Evolutionary conservation across 2,797 vertebrate genomes (phyloP), one percentile per base, ranked within the genome.

Genomic region (Carapus acus): DNA sequence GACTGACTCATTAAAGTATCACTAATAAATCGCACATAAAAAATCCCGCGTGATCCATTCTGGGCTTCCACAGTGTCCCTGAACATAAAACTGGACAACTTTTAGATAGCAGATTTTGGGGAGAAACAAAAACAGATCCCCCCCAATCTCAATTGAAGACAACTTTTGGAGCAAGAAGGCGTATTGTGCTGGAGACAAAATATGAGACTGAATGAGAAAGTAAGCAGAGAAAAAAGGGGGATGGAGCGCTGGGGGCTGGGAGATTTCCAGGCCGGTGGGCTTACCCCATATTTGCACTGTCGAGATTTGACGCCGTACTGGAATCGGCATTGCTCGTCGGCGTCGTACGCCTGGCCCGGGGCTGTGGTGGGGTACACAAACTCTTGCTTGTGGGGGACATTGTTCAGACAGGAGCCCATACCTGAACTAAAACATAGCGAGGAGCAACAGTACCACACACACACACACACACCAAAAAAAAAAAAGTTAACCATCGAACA

Each of bases 271-370:
- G 15, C n/a, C 4, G 6, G 24, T n/a, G 16, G 68, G 98, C 96
- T 89, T 94, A 99, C 96, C 89, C 94, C 94, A 71, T 98, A 99
- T 97, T 99, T 98, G 91, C 96, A 99, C 84, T 98, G 96, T 78
- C 94, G 94, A 61, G 96, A 99, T 87, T 96, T 93, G 84, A 97
- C 86, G 71, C 95, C 96, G 43, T 98, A 95, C 84, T 99, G 96
- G 87, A 98, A 96, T 36, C 94, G 94, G 73, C 96, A 99, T 68
- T 99, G 96, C 48, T 99, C 94, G 0, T 98, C 96, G 0, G 96
- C 96, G 1, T 98, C 93, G 1, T 99, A 98, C 38, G 90, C 93
- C 81, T 97, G 96, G 48, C 96, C 96, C 0, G 96, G 96, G 0
- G 95, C 94, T 51, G 93, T 92, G 0, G 94, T 98, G 1, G 96